A percentile compares a stretch with the other conserved stretches of the same genome.
phyloP scores from a whole-genome alignment of 1,140 invertebrate species.

The Pseudomyrmex cubaensis region DNA sequence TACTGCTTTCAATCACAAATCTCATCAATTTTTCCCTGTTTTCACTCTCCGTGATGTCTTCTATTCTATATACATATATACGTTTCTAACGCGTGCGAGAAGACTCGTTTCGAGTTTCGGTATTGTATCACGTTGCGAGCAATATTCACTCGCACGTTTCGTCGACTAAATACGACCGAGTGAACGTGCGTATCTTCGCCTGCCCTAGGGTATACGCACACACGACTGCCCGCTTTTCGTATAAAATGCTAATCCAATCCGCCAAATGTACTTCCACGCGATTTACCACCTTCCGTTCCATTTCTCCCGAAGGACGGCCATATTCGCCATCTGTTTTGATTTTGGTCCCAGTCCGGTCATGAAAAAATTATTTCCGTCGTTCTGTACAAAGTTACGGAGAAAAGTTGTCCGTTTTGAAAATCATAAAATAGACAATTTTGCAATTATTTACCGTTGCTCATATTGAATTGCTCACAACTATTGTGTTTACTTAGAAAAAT shows the following conservation, averaged over 20 bases:
- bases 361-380: conserved; percentile 44
- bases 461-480: not conserved
- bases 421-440: not conserved
- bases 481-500: not conserved
- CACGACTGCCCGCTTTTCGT: not conserved
- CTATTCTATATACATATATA: not conserved
- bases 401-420: not conserved
- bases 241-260: conserved; percentile 56
- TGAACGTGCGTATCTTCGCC: not conserved
- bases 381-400: not conserved
- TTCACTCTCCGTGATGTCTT: not conserved
- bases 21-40: conserved; percentile 1
- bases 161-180: not conserved
- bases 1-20: not conserved
- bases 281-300: conserved; percentile 56
- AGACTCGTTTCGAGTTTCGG: conserved; percentile 28
- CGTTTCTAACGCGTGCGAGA: not conserved
- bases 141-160: conserved; percentile 33
- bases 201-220: not conserved
- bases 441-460: not conserved
- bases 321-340: conserved; percentile 32
- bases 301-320: conserved; percentile 5
- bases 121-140: conserved; percentile 16
- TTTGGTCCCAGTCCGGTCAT: conserved; percentile 29
- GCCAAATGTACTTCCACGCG: conserved; percentile 53